Conservation (phyloP, 2,888 invertebrate species). For the Scotopteryx bipunctaria region DNA sequence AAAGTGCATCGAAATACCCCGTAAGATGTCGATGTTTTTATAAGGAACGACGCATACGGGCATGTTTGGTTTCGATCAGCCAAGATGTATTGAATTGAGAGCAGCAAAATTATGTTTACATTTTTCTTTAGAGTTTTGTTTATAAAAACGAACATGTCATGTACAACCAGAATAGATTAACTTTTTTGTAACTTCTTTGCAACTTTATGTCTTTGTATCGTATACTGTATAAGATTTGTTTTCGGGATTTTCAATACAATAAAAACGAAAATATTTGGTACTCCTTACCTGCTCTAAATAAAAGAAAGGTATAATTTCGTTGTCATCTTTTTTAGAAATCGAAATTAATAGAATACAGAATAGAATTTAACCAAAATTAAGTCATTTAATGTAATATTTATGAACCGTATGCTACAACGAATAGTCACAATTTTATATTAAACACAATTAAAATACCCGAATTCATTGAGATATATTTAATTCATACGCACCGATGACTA, state of each 20-base stretch:
- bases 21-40: slow-evolving; percentile 54
- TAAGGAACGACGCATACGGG: slow-evolving; percentile 51
- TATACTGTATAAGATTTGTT: too few relatives aligned
- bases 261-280: too few relatives aligned
- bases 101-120: slow-evolving; percentile 9
- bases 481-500: slow-evolving; percentile 55
- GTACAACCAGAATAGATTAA: not conserved
- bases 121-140: not conserved
- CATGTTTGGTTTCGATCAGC: slow-evolving; percentile 64
- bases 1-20: slow-evolving; percentile 47
- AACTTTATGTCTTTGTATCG: too few relatives aligned
- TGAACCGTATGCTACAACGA: slow-evolving; percentile 18
- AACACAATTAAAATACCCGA: slow-evolving; percentile 29
- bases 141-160: not conserved
- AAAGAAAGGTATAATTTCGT: too few relatives aligned
- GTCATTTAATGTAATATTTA: slow-evolving; percentile 14
- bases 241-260: too few relatives aligned
- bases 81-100: slow-evolving; percentile 33
- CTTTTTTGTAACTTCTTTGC: too few relatives aligned
- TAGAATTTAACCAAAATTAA: too few relatives aligned
- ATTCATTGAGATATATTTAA: slow-evolving; percentile 37
- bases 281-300: too few relatives aligned
- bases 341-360: too few relatives aligned
- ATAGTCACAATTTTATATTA: slow-evolving; percentile 25
- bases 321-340: too few relatives aligned